phyloP scores from a whole-genome alignment of 2,888 invertebrate genomes.

The Drymonia ruficornis region DNA sequence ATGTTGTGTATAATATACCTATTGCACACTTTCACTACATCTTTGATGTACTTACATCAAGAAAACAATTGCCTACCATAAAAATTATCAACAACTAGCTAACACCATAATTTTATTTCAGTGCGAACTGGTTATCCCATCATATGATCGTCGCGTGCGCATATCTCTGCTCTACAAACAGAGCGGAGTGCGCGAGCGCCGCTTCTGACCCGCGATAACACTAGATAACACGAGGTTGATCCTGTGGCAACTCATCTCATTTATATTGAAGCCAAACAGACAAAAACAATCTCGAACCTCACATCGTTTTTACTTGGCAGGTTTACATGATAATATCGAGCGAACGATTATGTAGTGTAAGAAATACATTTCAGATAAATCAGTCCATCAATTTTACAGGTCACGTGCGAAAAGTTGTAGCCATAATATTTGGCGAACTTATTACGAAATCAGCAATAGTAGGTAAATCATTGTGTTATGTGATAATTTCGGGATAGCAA shows the following conservation, averaged over 20 bases:
- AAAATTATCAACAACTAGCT: neutral
- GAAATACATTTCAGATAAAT: neutral
- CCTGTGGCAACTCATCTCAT: conserved; percentile 41
- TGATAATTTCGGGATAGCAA: conserved; percentile 3
- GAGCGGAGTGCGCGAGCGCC: conserved; percentile 59
- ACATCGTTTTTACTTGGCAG: conserved; percentile 16
- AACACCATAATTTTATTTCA: conserved; percentile 44
- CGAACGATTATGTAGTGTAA: conserved; percentile 8
- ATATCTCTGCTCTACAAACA: conserved; percentile 60
- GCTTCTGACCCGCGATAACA: conserved; percentile 69
- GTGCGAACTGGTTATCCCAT: conserved; percentile 47
- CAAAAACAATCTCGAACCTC: conserved; percentile 6
- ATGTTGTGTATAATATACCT: no score
- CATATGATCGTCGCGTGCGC: conserved; percentile 74
- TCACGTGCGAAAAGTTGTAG: conserved; percentile 4
- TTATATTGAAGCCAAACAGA: conserved; percentile 29
- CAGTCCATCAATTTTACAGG: neutral
- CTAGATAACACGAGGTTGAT: conserved; percentile 45
- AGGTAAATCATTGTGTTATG: neutral
- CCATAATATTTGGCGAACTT: neutral
- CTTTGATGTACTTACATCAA: no score
- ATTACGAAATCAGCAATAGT: neutral
- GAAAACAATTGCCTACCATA: neutral
- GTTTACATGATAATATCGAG: conserved; percentile 22
- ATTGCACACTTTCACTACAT: no score